Percentiles rank a stretch among this genome's conserved stretches.
These are phyloP conservation scores for Melinaea menophilus DNA, from an alignment of 2,888 invertebrate genomes.

Conservation along the genomic window DNA sequence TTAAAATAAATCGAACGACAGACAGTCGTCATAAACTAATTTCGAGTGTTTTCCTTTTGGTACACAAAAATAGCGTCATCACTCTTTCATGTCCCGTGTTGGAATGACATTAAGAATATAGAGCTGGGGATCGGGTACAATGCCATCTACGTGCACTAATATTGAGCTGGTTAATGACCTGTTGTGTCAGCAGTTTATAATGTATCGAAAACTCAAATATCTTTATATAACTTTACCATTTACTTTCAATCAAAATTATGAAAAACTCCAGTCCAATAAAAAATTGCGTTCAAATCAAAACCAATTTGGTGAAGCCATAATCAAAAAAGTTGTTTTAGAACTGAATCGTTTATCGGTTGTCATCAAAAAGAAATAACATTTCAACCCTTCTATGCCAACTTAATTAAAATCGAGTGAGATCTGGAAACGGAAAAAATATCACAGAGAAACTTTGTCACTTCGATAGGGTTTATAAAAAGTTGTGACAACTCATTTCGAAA, in stretches of 20 bases:
- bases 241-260: constrained; percentile 1
- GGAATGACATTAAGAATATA: constrained; percentile 75
- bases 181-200: not conserved
- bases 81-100: constrained; percentile 72
- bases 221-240: not conserved
- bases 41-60: constrained; percentile 77
- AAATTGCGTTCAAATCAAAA: constrained; percentile 50
- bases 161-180: constrained; percentile 1
- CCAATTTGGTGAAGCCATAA: constrained; percentile 49
- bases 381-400: constrained; percentile 62
- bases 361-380: constrained; percentile 72
- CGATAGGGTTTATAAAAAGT: constrained; percentile 40
- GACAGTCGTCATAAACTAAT: constrained; percentile 78
- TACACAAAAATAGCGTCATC: constrained; percentile 73
- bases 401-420: constrained; percentile 62
- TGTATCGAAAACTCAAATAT: no score
- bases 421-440: constrained; percentile 34
- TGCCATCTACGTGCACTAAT: constrained; percentile 60
- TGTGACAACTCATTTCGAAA: constrained; percentile 23
- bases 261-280: constrained; percentile 33
- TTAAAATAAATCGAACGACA: constrained; percentile 78
- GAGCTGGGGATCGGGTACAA: constrained; percentile 58
- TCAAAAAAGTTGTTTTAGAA: constrained; percentile 54
- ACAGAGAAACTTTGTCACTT: constrained; percentile 29
- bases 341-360: constrained; percentile 71